Evolutionary conservation across 1,140 invertebrate genomes (phyloP).

Genomic region (Heliconius nattereri): DNA sequence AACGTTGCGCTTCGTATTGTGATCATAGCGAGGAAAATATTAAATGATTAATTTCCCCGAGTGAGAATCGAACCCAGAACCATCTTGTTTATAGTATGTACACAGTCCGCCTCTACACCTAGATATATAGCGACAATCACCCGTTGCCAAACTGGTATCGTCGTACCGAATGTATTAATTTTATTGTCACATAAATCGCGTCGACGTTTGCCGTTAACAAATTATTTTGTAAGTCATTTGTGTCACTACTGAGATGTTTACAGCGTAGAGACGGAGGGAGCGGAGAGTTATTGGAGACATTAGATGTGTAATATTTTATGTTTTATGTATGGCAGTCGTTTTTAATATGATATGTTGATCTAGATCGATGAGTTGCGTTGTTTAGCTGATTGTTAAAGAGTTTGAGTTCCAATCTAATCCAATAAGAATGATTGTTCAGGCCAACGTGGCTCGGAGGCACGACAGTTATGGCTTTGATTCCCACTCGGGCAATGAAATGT

Average conservation of each 20-base stretch:
- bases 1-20: too few relatives aligned
- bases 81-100: too few relatives aligned
- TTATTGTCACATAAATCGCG: conserved; percentile 48
- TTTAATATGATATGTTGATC: neutral
- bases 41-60: too few relatives aligned
- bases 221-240: conserved; percentile 45
- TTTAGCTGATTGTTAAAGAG: too few relatives aligned
- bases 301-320: neutral
- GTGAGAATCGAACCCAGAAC: too few relatives aligned
- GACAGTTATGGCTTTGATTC: too few relatives aligned
- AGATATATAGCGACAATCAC: neutral
- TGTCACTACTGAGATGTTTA: conserved; percentile 44
- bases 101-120: neutral
- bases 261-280: conserved; percentile 16
- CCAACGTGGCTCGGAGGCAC: too few relatives aligned
- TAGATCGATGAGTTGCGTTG: too few relatives aligned
- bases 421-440: too few relatives aligned
- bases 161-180: conserved; percentile 47
- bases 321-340: neutral
- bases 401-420: too few relatives aligned
- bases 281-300: conserved; percentile 24
- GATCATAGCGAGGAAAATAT: too few relatives aligned
- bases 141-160: conserved; percentile 36
- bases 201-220: conserved; percentile 43
- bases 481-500: too few relatives aligned